Base-by-base conservation (phyloP, 1,140 invertebrate species). In the Berghia stephanieae region DNA sequence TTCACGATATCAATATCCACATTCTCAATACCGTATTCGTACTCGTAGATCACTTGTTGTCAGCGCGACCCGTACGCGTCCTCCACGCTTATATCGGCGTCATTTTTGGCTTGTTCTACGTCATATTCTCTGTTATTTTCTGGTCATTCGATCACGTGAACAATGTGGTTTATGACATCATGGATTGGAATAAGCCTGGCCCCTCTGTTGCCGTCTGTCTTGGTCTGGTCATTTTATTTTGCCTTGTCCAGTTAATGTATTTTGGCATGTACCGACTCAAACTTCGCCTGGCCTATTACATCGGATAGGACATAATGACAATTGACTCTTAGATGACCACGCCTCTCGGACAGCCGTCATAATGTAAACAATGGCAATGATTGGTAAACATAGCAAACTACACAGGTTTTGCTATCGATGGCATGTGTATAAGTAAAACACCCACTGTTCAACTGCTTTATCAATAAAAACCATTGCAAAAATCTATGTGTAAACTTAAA, bases 101-200 rank as follows among this genome's bases (percentile, higher is more conserved):
- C 0, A 31, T 82, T 13, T 86, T 84, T 74, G 84, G 84, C 2
- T 8, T 79, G 0, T 57, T 79, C 24, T 86, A 86, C 75, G 34
- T 81, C 8, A 67, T 84, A 16, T 86, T 84, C 77, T 83, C 75
- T 66, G 68, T 81, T 27, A 80, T 83, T 18, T 85, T 82, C 57
- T 86, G 83, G 83, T 79, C 80, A 34, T 21, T 42, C 4, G 85
- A 86, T 66, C 77, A 77, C 1, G 67, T 40, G 8, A 75, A 78
- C 18, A 78, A 85, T 52, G 82, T 86, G 3, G 38, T 86, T 1
- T 86, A 86, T 73, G 74, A 70, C 2, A 78, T 86, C 13, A 63
- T 86, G 49, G 85, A 86, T 63, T 86, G 85, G 85, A 85, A 84
- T 44, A 68, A 81, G 34, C 82, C 84, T 2, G 81, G 80, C 8